Conservation (phyloP, 2,797 vertebrate species). For the Tenualosa ilisha region DNA sequence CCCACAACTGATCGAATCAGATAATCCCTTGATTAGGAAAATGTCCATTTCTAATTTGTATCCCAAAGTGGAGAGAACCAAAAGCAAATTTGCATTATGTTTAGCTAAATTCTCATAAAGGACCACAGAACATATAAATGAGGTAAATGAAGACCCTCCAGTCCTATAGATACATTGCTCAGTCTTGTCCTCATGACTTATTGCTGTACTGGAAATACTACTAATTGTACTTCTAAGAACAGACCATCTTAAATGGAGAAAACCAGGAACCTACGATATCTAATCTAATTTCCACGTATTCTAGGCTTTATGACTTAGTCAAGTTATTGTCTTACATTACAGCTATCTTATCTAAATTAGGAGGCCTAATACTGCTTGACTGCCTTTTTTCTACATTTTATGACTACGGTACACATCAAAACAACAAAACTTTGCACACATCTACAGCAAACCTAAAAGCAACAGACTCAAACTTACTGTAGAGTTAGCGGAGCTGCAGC, state of each 20-base stretch:
- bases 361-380: neutral
- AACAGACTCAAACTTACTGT: constrained; percentile 2
- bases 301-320: neutral
- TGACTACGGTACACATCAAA: neutral
- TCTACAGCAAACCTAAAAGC: neutral
- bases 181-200: neutral
- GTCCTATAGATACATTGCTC: neutral
- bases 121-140: too few relatives aligned
- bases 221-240: neutral
- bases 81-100: too few relatives aligned
- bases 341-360: neutral
- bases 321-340: neutral
- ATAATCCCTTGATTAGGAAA: too few relatives aligned
- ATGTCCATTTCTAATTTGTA: too few relatives aligned
- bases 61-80: too few relatives aligned
- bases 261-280: neutral
- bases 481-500: neutral
- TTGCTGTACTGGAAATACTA: neutral
- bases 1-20: too few relatives aligned
- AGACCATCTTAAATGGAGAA: neutral
- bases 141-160: neutral
- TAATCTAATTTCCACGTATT: neutral
- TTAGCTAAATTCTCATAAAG: too few relatives aligned
- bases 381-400: neutral
- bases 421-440: neutral